Conservation (phyloP, 2,888 invertebrate species). For the Pterobdella sp. region DNA sequence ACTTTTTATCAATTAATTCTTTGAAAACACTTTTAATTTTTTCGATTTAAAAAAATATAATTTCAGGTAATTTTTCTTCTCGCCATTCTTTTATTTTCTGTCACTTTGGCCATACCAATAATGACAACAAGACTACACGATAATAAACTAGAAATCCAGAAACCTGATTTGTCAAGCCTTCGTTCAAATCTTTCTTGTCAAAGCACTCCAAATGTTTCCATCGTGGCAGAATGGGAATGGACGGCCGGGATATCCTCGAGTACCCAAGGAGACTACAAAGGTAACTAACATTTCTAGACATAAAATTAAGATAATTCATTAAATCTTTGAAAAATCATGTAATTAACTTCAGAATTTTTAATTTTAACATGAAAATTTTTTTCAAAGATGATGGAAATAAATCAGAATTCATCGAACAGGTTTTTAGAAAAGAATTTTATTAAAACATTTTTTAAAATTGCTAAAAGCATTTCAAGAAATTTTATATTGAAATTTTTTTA, state of each 20-base stretch:
- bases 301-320: no score
- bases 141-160: not conserved
- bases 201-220: not conserved
- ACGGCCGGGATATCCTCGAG: no score
- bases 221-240: constrained; percentile 3
- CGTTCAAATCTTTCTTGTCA: not conserved
- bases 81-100: not conserved
- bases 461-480: not conserved
- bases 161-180: not conserved
- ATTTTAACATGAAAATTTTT: no score
- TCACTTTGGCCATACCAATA: not conserved
- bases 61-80: not conserved
- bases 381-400: no score
- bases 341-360: no score
- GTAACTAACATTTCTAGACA: no score
- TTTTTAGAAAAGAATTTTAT: not conserved
- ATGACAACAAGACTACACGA: not conserved
- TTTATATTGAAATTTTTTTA: not conserved
- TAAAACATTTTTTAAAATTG: not conserved
- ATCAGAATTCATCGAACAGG: not conserved
- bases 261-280: no score
- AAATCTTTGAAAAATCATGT: no score
- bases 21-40: no score
- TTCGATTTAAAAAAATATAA: not conserved
- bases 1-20: no score